Evolutionary conservation across 2,888 invertebrate species (phyloP), one percentile per base, ranked within the genome.

Genomic region (Tetropium fuscum): DNA sequence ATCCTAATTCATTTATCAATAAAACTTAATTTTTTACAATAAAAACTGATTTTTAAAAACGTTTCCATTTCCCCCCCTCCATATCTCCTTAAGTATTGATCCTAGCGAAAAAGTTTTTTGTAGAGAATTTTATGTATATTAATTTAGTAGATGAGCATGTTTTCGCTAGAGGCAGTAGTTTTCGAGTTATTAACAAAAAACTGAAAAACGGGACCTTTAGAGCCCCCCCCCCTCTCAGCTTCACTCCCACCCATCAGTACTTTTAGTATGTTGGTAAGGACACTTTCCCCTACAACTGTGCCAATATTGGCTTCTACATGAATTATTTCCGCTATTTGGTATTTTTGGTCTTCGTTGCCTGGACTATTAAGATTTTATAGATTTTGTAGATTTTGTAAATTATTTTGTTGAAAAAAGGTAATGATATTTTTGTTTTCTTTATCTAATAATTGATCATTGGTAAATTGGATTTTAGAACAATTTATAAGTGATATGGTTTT

Each of bases 241-340:
- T 22, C 22, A 7, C 22, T 22, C 22, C 22, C 22, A 22, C 3
- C 22, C 22, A 22, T 22, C 22, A 22, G 7, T 22, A 22, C 22
- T 22, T 22, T 22, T 22, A 22, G 22, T 22, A 22, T 22, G 22
- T 22, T 22, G 22, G 3, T 22, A 40, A 51, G 27, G 27, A 51
- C 18, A 18, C 51, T 8, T 19, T 51, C 38, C 22, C 22, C 22
- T 22, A 22, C 22, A 22, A 22, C 22, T 22, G 22, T 22, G 22
- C 22, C 22, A 22, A 22, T 5, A 22, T 22, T 22, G 22, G 22
- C 22, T 3, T 22, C 22, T 22, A 22, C 22, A 7, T 22, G 22
- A 22, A 22, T 22, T 22, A 5, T 22, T 22, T 22, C 22, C 22
- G 22, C 22, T 22, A 22, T 3, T 22, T 22, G 22, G 22, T 7